Conservation (phyloP, 2,797 vertebrate genomes). For the Hemibagrus guttatus region DNA sequence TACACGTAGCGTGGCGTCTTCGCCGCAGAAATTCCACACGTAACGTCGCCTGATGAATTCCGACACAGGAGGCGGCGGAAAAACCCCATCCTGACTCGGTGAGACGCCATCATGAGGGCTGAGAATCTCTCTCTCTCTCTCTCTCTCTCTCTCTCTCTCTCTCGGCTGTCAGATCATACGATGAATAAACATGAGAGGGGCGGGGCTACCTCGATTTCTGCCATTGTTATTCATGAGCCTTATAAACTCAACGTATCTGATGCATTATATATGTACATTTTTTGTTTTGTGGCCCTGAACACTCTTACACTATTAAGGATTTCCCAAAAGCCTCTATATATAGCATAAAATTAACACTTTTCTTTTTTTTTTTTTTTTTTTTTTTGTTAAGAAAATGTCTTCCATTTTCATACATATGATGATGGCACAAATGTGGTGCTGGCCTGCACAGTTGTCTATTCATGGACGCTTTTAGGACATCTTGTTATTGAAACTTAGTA, state of each 20-base stretch:
- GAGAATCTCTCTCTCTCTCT: conserved; percentile 35
- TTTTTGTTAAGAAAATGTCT: too few relatives aligned
- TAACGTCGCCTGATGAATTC: conserved; percentile 68
- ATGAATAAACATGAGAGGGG: conserved; percentile 77
- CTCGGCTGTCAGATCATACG: conserved; percentile 66
- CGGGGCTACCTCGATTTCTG: conserved; percentile 33
- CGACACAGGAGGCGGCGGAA: conserved; percentile 64
- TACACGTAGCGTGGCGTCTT: conserved; percentile 63
- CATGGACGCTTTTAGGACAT: too few relatives aligned
- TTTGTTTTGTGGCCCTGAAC: too few relatives aligned
- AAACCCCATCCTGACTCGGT: conserved; percentile 64
- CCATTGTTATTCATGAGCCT: conserved; percentile 14
- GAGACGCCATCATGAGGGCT: conserved; percentile 76
- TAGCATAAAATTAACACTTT: too few relatives aligned
- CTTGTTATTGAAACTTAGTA: neutral
- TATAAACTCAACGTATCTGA: neutral
- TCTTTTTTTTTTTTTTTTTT: too few relatives aligned
- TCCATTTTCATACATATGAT: too few relatives aligned
- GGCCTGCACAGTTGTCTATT: too few relatives aligned
- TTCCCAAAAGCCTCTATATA: too few relatives aligned
- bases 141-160: conserved; percentile 16
- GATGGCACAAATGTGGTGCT: too few relatives aligned
- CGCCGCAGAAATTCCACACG: conserved; percentile 47
- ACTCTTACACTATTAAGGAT: too few relatives aligned
- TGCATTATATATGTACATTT: neutral